These are phyloP conservation scores for Catocala nupta DNA, from an alignment of 2,888 invertebrate species.

Conservation along the genomic window DNA sequence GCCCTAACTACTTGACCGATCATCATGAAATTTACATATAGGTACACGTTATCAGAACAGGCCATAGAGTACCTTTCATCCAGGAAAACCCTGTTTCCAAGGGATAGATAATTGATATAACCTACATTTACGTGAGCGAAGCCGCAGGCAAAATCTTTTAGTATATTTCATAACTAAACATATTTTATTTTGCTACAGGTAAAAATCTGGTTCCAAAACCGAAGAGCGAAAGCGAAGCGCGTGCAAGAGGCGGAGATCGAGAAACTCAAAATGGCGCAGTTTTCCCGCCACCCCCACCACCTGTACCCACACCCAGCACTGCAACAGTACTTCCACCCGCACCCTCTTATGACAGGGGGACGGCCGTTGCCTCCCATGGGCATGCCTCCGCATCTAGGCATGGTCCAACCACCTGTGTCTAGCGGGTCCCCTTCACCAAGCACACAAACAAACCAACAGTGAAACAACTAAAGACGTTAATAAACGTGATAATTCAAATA, in stretches of 20 bases:
- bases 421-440: slow-evolving; percentile 78
- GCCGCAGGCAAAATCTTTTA: too few species aligned
- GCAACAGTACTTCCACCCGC: slow-evolving; percentile 89
- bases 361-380: slow-evolving; percentile 83
- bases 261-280: slow-evolving; percentile 94
- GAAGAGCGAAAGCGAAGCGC: slow-evolving; percentile 98
- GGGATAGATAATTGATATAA: too few species aligned
- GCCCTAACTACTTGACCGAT: too few species aligned
- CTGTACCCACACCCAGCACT: slow-evolving; percentile 87
- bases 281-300: slow-evolving; percentile 88
- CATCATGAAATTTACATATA: too few species aligned
- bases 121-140: too few species aligned
- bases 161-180: not conserved
- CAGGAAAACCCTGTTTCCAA: too few species aligned
- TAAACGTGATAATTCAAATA: slow-evolving; percentile 39
- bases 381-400: slow-evolving; percentile 77
- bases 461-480: slow-evolving; percentile 50
- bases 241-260: slow-evolving; percentile 99
- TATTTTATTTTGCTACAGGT: slow-evolving; percentile 87
- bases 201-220: slow-evolving; percentile 98
- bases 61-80: too few species aligned
- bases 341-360: slow-evolving; percentile 86
- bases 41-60: too few species aligned
- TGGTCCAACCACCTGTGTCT: slow-evolving; percentile 81
- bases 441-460: slow-evolving; percentile 69